Evolutionary conservation across 2,888 invertebrate genomes (phyloP), one percentile per base, ranked within the genome.

Genomic region (Torymus auratus): DNA sequence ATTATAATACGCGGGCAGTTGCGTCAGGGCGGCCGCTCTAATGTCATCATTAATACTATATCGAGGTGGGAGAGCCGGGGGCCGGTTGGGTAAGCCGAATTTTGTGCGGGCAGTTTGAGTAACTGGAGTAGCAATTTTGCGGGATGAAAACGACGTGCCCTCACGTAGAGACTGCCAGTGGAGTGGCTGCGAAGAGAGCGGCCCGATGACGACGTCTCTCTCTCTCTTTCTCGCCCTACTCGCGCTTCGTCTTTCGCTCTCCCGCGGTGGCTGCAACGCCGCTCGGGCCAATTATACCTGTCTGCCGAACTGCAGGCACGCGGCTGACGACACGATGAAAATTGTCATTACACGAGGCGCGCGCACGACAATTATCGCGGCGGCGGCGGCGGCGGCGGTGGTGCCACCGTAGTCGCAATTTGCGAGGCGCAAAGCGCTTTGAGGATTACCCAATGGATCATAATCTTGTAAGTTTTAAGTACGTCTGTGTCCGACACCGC

Each of bases 391-490:
- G 41, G 41, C 89, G 88, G 5, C 41, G 41, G 41, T 7, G 41
- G 41, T 41, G 41, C 7, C 41, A 41, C 41, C 41, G 41, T 41
- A 41, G 89, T 89, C 89, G 88, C 89, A 88, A 90, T 90, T 89
- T 88, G 87, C 88, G 87, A 88, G 56, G 88, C 89, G 88, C 88
- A 88, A 88, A 89, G 89, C 88, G 87, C 58, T 52, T 41, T 88
- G 89, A 86, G 89, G 88, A 89, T 89, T 89, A 89, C 89, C 88
- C 90, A 89, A 90, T 89, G 88, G 87, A 89, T 89, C 88, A 87
- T 65, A 65, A 75, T 90, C 90, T 88, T 88, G 89, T 89, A 89
- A 90, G 89, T 89, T 89, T 89, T 88, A 88, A 89, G 88, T 88
- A 88, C 89, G 88, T 86, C 86, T 86, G 83, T 83, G 55, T 55